phyloP scores from a whole-genome alignment of 2,888 invertebrate genomes.

The Beris chalybata region DNA sequence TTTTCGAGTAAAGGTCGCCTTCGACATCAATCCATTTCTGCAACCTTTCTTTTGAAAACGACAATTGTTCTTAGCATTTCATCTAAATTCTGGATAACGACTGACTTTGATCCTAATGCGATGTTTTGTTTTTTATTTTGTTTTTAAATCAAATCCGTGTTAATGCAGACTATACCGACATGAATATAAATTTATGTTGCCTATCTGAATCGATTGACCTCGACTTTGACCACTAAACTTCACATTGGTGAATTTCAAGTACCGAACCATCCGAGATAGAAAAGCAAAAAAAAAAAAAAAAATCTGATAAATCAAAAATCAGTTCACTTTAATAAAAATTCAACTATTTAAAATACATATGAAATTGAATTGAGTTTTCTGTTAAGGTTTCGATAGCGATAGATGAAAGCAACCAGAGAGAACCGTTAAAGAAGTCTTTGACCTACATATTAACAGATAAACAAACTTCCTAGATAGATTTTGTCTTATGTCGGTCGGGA shows the following conservation, averaged over 20 bases:
- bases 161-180: slow-evolving; percentile 10
- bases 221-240: slow-evolving; percentile 38
- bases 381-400: not conserved
- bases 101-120: too few relatives aligned
- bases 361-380: slow-evolving; percentile 1
- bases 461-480: slow-evolving; percentile 21
- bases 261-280: slow-evolving; percentile 2
- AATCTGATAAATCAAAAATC: not conserved
- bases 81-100: too few relatives aligned
- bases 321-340: slow-evolving; percentile 9
- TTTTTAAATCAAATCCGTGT: too few relatives aligned
- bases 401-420: slow-evolving; percentile 21
- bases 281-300: slow-evolving; percentile 12
- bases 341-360: slow-evolving; percentile 6
- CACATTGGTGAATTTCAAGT: slow-evolving; percentile 11
- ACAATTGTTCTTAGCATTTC: too few relatives aligned
- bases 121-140: too few relatives aligned
- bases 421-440: slow-evolving; percentile 31
- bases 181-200: slow-evolving; percentile 31
- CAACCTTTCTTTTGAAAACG: too few relatives aligned
- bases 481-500: not conserved
- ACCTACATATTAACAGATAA: slow-evolving; percentile 18
- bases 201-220: slow-evolving; percentile 35
- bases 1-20: too few relatives aligned
- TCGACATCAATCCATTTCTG: too few relatives aligned